Evolutionary conservation across 2,888 invertebrate species (phyloP), one percentile per base, ranked within the genome.

Genomic region (Seladonia tumulorum): DNA sequence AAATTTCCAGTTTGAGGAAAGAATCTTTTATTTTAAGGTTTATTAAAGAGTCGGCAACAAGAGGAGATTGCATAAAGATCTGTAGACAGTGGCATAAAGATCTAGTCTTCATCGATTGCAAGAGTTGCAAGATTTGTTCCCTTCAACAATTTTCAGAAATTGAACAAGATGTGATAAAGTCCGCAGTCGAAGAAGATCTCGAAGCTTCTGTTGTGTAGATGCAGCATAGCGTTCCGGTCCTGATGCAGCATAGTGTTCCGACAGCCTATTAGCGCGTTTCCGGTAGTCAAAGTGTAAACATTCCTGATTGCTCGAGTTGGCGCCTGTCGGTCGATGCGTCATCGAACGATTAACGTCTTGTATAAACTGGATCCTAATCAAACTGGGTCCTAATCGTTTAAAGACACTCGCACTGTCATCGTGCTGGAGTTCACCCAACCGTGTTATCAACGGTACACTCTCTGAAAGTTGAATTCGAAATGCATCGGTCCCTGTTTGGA

Each of bases 301-400:
- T 35, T 63, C 39, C 2, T 14, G 57, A 79, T 70, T 68, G 78
- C 12, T 68, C 22, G 39, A 22, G 73, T 76, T 39, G 81, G 63
- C 80, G 78, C 12, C 47, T 42, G 57, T 39, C 42, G 14, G 60
- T 35, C 88, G 89, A 91, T 91, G 85, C 85, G 86, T 92, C 92
- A 92, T 85, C 90, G 89, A 91, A 91, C 87, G 89, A 91, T 92
- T 87, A 92, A 88, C 85, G 70, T 3, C 72, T 45, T 78, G 81
- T 76, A 70, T 77, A 42, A 75, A 77, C 78, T 71, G 45, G 45
- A 35, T 68, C 77, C 86, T 88, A 85, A 85, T 90, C 89, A 86
- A 90, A 86, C 85, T 25, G 29, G 60, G 60, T 63, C 29, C 25
- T 63, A 63, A 79, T 4, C 70, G 39, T 16, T 12, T 49, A 25